phyloP scores from a whole-genome alignment of 2,113 vertebrate genomes.

The Cebidichthys violaceus region DNA sequence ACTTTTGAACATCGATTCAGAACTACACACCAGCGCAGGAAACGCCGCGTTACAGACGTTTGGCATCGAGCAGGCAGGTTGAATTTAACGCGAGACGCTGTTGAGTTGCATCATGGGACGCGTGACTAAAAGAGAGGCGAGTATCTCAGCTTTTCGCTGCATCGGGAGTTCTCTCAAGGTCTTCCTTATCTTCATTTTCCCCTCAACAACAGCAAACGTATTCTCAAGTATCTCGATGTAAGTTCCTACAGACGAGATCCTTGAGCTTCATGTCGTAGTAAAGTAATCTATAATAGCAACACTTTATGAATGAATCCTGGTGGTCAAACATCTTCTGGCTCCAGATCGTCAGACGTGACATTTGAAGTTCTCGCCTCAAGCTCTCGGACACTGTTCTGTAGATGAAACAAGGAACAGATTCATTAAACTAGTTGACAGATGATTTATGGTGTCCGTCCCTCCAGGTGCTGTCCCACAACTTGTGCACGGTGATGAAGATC shows the following conservation, averaged over 20 bases:
- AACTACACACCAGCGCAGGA: background rate
- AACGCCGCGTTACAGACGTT: background rate
- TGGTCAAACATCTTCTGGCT: background rate
- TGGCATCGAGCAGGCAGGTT: too few relatives aligned
- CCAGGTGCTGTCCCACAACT: constrained; percentile 96
- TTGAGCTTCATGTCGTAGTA: background rate
- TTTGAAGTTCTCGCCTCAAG: background rate
- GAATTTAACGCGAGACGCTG: background rate
- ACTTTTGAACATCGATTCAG: too few relatives aligned
- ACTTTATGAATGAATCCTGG: background rate
- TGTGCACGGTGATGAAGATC: constrained; percentile 95
- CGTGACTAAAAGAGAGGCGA: background rate
- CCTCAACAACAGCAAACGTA: background rate
- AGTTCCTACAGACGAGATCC: background rate
- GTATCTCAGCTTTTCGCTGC: background rate
- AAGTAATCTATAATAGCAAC: background rate
- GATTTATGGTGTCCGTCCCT: too few relatives aligned
- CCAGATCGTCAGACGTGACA: background rate
- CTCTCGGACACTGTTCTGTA: background rate
- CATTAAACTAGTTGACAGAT: background rate
- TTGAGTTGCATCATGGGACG: background rate
- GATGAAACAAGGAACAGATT: background rate
- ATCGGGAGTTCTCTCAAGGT: background rate
- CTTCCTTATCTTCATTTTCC: background rate
- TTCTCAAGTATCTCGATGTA: background rate